Conservation (phyloP, 1,140 invertebrate genomes). For the Aphaenogaster floridana region DNA sequence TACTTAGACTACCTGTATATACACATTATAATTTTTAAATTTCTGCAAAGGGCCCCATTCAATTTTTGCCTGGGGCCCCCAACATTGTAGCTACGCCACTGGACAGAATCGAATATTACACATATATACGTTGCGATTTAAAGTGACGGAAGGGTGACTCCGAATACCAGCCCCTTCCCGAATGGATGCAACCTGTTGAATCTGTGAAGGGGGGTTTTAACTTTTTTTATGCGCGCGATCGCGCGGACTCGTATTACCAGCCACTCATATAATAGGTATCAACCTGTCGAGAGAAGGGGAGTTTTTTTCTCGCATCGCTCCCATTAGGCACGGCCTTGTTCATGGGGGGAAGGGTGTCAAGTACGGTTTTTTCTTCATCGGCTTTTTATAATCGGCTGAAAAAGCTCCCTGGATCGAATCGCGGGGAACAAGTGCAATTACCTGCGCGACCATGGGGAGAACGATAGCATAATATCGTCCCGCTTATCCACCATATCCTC, state of each 20-base stretch:
- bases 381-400: constrained; percentile 66
- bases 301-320: constrained; percentile 72
- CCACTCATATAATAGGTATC: constrained; percentile 72
- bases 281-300: constrained; percentile 79
- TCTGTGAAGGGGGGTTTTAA: constrained; percentile 58
- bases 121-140: neutral
- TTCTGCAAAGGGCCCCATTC: too few relatives aligned
- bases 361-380: constrained; percentile 59
- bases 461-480: neutral
- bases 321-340: constrained; percentile 62
- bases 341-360: constrained; percentile 52
- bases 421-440: constrained; percentile 59
- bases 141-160: constrained; percentile 46
- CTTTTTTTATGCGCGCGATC: constrained; percentile 67
- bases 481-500: neutral
- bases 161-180: constrained; percentile 41
- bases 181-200: constrained; percentile 68
- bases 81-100: too few relatives aligned
- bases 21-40: too few relatives aligned
- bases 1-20: too few relatives aligned
- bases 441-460: neutral
- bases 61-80: too few relatives aligned
- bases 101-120: neutral
- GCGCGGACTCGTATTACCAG: constrained; percentile 67
- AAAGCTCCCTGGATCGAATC: constrained; percentile 65